Percentiles rank a stretch among this genome's conserved stretches.
phyloP scores from a whole-genome alignment of 2,888 invertebrate genomes.

The Miltochrista miniata region DNA sequence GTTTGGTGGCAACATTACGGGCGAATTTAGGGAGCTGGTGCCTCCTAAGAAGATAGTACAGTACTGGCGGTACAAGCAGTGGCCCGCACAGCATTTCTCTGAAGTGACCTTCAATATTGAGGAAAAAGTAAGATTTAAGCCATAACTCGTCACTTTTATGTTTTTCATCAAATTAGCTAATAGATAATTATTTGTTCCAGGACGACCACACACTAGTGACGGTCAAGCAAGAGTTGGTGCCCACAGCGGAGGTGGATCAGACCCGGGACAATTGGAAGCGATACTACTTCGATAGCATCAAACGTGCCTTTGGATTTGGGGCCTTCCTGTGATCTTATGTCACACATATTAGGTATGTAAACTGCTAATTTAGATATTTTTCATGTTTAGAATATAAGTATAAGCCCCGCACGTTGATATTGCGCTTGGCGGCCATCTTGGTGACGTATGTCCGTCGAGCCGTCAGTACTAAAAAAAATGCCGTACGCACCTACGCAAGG shows the following conservation, averaged over 20 bases:
- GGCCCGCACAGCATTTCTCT: conserved; percentile 97
- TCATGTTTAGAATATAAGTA: no score
- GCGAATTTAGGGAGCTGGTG: conserved; percentile 93
- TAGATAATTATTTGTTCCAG: conserved; percentile 54
- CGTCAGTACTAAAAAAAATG: no score
- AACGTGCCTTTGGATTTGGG: conserved; percentile 95
- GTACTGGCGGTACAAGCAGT: conserved; percentile 96
- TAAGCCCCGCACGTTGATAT: no score
- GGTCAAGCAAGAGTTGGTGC: conserved; percentile 93
- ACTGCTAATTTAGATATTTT: no score
- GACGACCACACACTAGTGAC: conserved; percentile 94
- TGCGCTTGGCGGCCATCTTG: no score
- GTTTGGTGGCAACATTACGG: conserved; percentile 96
- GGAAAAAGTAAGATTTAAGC: conserved; percentile 87
- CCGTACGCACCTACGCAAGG: no score
- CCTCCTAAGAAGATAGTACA: conserved; percentile 93
- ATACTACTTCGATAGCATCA: conserved; percentile 98
- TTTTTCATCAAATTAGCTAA: no score
- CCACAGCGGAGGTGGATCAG: conserved; percentile 89
- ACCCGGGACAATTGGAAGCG: conserved; percentile 95
- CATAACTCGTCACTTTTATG: no score
- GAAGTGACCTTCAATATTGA: conserved; percentile 92
- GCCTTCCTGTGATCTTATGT: conserved; percentile 83
- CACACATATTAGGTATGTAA: conserved; percentile 56
- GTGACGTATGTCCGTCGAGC: no score